Evolutionary conservation across 2,113 vertebrate genomes (phyloP).

Genomic region (Paramormyrops kingsleyae): DNA sequence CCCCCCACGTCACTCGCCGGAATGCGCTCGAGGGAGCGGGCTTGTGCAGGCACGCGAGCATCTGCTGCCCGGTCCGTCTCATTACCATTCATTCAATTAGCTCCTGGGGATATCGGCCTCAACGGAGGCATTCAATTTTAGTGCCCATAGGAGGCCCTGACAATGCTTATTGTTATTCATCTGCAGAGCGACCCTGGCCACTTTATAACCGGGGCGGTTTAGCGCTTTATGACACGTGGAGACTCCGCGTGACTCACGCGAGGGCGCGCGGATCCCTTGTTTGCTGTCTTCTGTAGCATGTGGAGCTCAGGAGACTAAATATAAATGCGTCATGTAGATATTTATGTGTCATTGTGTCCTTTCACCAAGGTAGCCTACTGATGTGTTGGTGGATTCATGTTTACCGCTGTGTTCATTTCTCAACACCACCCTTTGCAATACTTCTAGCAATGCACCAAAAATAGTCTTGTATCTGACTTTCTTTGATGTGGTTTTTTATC

Average conservation of each 20-base stretch:
- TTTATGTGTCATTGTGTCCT: not conserved
- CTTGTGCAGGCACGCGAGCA: conserved; percentile 97
- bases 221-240: conserved; percentile 32
- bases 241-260: not conserved
- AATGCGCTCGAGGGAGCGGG: conserved; percentile 65
- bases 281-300: not conserved
- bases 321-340: not conserved
- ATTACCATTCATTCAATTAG: conserved; percentile 83
- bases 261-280: conserved; percentile 10
- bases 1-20: conserved; percentile 63
- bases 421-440: not conserved
- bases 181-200: conserved; percentile 6
- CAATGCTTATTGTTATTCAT: conserved; percentile 33
- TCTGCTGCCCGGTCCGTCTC: conserved; percentile 74
- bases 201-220: conserved; percentile 24
- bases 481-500: not conserved
- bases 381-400: not conserved
- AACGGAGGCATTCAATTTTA: conserved; percentile 42
- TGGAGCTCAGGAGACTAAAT: not conserved
- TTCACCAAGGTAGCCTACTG: not conserved
- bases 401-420: not conserved
- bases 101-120: conserved; percentile 60
- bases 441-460: not conserved
- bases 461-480: not conserved
- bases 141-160: conserved; percentile 19